Conservation (phyloP, 2,113 vertebrate species). For the Otus sunia region DNA sequence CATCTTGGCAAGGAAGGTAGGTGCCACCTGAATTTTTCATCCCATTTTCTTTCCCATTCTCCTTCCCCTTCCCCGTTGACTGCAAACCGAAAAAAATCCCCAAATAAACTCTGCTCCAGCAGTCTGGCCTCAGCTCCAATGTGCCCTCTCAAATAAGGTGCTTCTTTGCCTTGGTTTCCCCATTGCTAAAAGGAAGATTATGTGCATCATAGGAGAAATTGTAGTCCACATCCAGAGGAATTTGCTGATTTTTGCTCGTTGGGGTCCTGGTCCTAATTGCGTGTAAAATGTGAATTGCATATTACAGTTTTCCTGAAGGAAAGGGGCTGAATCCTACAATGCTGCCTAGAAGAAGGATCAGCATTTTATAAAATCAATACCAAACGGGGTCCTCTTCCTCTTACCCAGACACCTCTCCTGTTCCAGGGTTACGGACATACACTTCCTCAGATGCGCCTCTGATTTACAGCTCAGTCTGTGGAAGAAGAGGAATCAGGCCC, state of each 20-base stretch:
- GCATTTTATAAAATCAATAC: not conserved
- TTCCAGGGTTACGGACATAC: accelerated
- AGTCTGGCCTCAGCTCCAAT: not conserved
- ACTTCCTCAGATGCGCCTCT: not conserved
- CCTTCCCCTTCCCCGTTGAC: not conserved
- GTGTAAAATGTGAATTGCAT: accelerated
- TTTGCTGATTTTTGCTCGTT: not conserved
- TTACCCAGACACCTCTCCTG: not conserved
- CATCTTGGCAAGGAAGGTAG: not conserved
- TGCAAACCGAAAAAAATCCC: not conserved
- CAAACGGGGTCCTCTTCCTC: not conserved
- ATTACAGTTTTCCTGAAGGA: not conserved
- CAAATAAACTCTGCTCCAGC: not conserved
- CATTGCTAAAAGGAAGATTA: not conserved
- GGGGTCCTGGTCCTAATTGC: not conserved
- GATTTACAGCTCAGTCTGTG: not conserved
- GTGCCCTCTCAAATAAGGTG: not conserved
- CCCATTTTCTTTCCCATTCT: not conserved
- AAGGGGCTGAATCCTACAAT: not conserved
- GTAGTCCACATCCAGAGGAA: not conserved
- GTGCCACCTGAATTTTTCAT: not conserved
- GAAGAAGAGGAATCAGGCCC: not conserved
- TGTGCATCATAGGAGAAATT: not conserved
- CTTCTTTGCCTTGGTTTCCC: not conserved
- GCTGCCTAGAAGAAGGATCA: not conserved